Evolutionary conservation across 2,113 vertebrate genomes (phyloP).

Genomic region (Scortum barcoo): DNA sequence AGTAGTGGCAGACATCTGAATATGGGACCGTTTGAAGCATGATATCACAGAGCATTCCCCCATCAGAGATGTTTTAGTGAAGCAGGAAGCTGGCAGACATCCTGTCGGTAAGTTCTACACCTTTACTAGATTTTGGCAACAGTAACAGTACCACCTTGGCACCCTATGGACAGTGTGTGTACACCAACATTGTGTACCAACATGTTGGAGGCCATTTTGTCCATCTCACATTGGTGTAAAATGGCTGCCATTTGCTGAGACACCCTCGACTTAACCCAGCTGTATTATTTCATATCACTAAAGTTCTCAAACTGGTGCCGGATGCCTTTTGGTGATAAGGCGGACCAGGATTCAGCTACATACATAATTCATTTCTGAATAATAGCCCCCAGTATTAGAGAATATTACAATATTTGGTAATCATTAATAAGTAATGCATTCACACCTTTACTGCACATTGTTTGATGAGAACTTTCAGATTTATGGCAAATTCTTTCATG

Average conservation of each 20-base stretch:
- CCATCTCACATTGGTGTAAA: slow-evolving; percentile 32
- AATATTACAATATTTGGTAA: slow-evolving; percentile 78
- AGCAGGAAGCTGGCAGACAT: slow-evolving; percentile 13
- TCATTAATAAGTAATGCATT: slow-evolving; percentile 77
- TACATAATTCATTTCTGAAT: slow-evolving; percentile 78
- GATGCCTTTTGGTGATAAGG: slow-evolving; percentile 59
- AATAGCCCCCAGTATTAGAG: slow-evolving; percentile 67
- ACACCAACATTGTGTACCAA: slow-evolving; percentile 6
- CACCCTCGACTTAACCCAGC: slow-evolving; percentile 27
- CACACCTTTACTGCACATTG: slow-evolving; percentile 57
- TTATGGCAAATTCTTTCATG: slow-evolving; percentile 47
- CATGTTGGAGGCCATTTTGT: slow-evolving; percentile 56
- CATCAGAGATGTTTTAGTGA: slow-evolving; percentile 55
- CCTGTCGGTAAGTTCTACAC: not conserved
- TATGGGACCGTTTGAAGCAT: slow-evolving; percentile 56
- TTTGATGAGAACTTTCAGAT: slow-evolving; percentile 67
- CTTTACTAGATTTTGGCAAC: slow-evolving; percentile 21
- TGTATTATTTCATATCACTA: slow-evolving; percentile 9
- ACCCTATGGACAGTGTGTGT: not conserved
- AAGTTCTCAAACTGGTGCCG: slow-evolving; percentile 55
- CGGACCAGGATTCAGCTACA: slow-evolving; percentile 52
- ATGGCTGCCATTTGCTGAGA: slow-evolving; percentile 50
- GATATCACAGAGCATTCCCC: slow-evolving; percentile 46
- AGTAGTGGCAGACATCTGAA: slow-evolving; percentile 58
- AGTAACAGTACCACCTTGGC: not conserved